A percentile compares a stretch with the other conserved stretches of the same genome.
phyloP scores from a whole-genome alignment of 2,797 vertebrate genomes.

The Balearica regulorum region DNA sequence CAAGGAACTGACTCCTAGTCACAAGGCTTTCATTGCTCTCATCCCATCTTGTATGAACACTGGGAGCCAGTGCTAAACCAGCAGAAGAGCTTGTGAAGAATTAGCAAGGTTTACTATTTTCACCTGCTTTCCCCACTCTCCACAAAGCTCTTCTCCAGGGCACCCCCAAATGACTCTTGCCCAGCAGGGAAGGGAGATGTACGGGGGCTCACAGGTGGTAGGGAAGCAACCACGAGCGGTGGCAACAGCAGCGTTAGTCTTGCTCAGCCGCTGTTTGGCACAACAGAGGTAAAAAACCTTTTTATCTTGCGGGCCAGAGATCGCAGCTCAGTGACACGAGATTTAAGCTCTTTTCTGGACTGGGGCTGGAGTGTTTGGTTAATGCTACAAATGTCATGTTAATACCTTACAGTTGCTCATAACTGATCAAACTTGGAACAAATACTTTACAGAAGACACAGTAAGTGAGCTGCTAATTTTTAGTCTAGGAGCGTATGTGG shows the following conservation, averaged over 20 bases:
- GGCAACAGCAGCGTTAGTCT: neutral
- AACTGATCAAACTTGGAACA: fast-evolving
- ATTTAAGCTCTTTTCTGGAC: neutral
- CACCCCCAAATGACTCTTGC: fast-evolving
- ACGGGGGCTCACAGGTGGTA: fast-evolving
- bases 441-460: neutral
- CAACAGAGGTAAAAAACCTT: neutral
- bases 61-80: neutral
- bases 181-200: neutral
- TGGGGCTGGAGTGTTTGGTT: neutral
- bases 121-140: neutral
- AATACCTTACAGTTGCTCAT: neutral
- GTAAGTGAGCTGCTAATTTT: neutral
- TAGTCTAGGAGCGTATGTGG: neutral
- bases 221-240: neutral
- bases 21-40: neutral
- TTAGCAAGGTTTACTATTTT: neutral
- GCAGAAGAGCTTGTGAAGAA: neutral
- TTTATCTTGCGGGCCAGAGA: neutral
- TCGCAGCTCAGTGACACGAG: fast-evolving
- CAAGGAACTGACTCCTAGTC: neutral
- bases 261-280: neutral
- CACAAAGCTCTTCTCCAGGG: neutral
- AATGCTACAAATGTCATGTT: neutral
- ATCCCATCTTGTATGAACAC: neutral